These are phyloP conservation scores for Frieseomelitta varia DNA, from an alignment of 1,140 invertebrate genomes.

Conservation along the genomic window DNA sequence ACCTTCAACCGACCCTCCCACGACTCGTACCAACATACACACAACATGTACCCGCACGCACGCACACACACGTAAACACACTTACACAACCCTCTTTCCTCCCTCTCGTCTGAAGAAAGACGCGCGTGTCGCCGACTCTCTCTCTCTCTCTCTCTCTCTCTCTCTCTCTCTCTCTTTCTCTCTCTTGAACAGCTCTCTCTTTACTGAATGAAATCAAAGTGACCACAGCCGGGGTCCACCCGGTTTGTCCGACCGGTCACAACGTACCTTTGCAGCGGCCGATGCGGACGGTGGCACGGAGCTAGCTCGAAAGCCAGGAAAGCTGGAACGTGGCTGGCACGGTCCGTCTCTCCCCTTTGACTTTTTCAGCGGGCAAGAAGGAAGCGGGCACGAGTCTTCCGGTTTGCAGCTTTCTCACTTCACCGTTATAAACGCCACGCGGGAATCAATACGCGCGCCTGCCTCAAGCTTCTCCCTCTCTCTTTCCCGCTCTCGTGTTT, in stretches of 20 bases:
- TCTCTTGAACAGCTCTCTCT: slow-evolving; percentile 7
- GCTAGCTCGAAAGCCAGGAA: not conserved
- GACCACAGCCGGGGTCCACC: not conserved
- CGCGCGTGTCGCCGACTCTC: slow-evolving; percentile 18
- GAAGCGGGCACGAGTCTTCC: slow-evolving; percentile 61
- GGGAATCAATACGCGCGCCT: slow-evolving; percentile 69
- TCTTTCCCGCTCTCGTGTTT: slow-evolving; percentile 12
- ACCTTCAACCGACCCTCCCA: slow-evolving; percentile 51
- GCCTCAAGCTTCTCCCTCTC: slow-evolving; percentile 61
- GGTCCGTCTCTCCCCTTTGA: not conserved
- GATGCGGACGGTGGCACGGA: not conserved
- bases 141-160: too few species aligned
- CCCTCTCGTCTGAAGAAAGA: slow-evolving; percentile 20
- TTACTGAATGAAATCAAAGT: slow-evolving; percentile 16
- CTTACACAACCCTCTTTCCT: not conserved
- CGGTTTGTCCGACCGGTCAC: not conserved
- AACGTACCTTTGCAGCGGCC: slow-evolving; percentile 24
- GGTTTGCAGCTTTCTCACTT: slow-evolving; percentile 69
- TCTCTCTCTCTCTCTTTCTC: slow-evolving; percentile 6
- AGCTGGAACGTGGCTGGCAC: not conserved
- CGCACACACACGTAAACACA: not conserved
- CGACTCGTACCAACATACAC: not conserved
- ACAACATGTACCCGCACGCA: too few species aligned
- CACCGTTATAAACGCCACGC: slow-evolving; percentile 67
- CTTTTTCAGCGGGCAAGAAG: slow-evolving; percentile 47